Conservation (phyloP, 2,797 vertebrate species). For the Semotilus atromaculatus region DNA sequence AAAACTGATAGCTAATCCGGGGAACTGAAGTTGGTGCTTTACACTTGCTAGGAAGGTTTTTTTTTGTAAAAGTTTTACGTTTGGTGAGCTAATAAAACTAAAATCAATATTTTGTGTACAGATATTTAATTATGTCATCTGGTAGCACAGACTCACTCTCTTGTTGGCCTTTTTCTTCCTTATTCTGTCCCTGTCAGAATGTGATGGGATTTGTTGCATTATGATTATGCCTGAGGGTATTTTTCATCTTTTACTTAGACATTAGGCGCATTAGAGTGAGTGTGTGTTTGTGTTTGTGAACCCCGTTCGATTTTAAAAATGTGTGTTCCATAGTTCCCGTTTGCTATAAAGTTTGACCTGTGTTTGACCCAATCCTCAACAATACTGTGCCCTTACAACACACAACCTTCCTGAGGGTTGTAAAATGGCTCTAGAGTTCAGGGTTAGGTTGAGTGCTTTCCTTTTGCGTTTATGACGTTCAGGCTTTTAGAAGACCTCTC, state of each 20-base stretch:
- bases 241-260: neutral
- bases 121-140: too few relatives aligned
- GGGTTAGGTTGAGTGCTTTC: constrained; percentile 47
- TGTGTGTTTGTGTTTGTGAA: neutral
- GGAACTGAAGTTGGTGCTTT: too few relatives aligned
- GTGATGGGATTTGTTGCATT: neutral
- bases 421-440: constrained; percentile 46
- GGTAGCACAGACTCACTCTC: too few relatives aligned
- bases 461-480: constrained; percentile 21
- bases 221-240: neutral
- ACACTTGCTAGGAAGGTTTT: too few relatives aligned
- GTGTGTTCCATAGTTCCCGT: constrained; percentile 18
- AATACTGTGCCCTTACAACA: constrained; percentile 42
- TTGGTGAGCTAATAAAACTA: too few relatives aligned
- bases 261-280: neutral
- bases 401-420: constrained; percentile 34
- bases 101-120: too few relatives aligned
- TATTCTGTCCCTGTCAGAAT: neutral
- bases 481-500: constrained; percentile 26
- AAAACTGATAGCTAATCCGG: too few relatives aligned
- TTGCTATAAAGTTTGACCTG: constrained; percentile 43
- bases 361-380: constrained; percentile 38
- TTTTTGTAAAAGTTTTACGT: too few relatives aligned
- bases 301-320: constrained; percentile 5
- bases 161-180: neutral